Conservation (phyloP, 64 coral and sea anemone species). For the Actinia tenebrosa region DNA sequence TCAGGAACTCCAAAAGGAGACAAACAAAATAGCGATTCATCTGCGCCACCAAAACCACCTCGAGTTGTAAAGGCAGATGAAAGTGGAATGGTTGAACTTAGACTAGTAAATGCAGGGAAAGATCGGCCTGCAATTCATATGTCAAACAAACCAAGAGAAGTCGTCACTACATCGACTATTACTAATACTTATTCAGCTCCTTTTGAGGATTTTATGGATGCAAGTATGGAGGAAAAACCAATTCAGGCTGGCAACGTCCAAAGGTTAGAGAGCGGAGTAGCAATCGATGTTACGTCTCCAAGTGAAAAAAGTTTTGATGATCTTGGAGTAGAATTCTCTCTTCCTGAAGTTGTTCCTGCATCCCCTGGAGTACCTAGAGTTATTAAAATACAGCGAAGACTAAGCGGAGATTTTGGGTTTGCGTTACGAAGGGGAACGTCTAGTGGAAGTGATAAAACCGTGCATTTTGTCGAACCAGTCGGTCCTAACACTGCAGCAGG, state of each 20-base stretch:
- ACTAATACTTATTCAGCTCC: conserved; percentile 16
- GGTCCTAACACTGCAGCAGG: conserved; percentile 49
- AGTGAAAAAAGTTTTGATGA: conserved; percentile 75
- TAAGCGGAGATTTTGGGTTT: conserved; percentile 91
- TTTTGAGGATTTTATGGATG: conserved; percentile 29
- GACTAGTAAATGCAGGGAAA: background rate
- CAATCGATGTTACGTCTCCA: conserved; percentile 56
- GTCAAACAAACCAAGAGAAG: conserved; percentile 11
- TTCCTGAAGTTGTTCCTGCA: conserved; percentile 83
- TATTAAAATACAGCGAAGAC: conserved; percentile 62
- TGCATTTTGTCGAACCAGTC: conserved; percentile 89
- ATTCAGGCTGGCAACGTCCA: background rate
- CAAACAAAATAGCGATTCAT: conserved; percentile 7
- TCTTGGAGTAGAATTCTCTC: conserved; percentile 72
- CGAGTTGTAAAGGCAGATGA: conserved; percentile 43
- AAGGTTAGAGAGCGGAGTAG: background rate
- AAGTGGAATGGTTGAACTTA: conserved; percentile 45
- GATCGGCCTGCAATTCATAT: background rate
- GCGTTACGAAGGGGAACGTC: conserved; percentile 78
- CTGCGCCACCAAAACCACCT: conserved; percentile 47
- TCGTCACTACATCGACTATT: background rate
- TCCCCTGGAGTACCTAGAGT: conserved; percentile 68
- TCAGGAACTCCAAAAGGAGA: conserved; percentile 29
- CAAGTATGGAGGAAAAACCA: conserved; percentile 21
- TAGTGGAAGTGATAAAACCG: conserved; percentile 63